Evolutionary conservation across 2,113 vertebrate genomes (phyloP).

Genomic region (Balaenoptera acutorostrata): DNA sequence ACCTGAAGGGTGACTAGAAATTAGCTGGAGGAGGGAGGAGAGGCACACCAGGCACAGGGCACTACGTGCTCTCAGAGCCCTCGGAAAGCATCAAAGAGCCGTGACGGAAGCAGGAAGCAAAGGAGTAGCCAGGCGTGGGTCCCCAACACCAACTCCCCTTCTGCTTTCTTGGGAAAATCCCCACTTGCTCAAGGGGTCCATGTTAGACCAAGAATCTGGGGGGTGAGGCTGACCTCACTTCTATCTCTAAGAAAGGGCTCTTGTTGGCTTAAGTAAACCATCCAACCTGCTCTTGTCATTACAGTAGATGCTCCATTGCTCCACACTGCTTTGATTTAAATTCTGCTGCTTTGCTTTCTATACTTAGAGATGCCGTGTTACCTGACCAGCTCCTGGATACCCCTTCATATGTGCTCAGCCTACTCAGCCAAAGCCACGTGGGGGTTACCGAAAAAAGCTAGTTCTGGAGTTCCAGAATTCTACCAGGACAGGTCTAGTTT

Average conservation of each 20-base stretch:
- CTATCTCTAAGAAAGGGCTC: not conserved
- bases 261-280: fast-evolving
- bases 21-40: no score
- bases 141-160: not conserved
- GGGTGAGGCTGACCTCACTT: no score
- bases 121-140: fast-evolving
- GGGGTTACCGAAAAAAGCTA: not conserved
- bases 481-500: not conserved
- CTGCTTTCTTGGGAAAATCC: not conserved
- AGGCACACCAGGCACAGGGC: no score
- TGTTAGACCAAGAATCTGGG: not conserved
- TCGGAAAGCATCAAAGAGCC: not conserved
- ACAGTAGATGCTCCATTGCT: not conserved
- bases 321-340: not conserved
- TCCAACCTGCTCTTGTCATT: fast-evolving
- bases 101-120: not conserved
- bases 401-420: not conserved
- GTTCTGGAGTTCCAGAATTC: not conserved
- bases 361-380: not conserved
- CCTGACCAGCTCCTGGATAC: not conserved
- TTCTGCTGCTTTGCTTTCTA: not conserved
- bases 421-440: not conserved
- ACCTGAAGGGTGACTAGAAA: not conserved
- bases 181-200: not conserved
- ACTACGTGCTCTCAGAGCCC: fast-evolving